Evolutionary conservation across 2,113 vertebrate species (phyloP).

Genomic region (Alexandromys fortis): DNA sequence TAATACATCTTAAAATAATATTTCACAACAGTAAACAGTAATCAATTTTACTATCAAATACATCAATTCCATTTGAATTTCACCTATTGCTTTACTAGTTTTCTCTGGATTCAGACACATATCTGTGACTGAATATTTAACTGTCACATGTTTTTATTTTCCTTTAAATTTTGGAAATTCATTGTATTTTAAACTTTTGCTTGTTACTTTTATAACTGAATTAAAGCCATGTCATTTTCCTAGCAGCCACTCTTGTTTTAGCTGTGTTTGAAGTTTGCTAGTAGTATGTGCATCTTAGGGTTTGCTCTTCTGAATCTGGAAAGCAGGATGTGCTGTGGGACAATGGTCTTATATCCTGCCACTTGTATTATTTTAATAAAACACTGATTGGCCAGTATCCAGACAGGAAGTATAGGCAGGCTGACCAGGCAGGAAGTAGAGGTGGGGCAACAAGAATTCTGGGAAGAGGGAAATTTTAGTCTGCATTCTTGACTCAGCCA

Average conservation of each 20-base stretch:
- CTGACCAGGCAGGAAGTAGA: too few relatives aligned
- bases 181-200: not conserved
- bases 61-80: not conserved
- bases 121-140: not conserved
- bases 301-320: not conserved
- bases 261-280: not conserved
- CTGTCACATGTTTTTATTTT: not conserved
- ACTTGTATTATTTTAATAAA: too few relatives aligned
- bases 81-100: not conserved
- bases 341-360: too few relatives aligned
- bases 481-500: too few relatives aligned
- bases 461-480: too few relatives aligned
- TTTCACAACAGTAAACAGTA: not conserved
- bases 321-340: not conserved
- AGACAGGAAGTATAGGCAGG: too few relatives aligned
- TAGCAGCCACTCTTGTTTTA: not conserved
- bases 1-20: too few relatives aligned
- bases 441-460: too few relatives aligned
- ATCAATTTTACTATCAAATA: not conserved
- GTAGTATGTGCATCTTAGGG: fast-evolving
- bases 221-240: too few relatives aligned
- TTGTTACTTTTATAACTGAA: not conserved
- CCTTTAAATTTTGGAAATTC: not conserved
- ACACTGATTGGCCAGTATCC: too few relatives aligned
- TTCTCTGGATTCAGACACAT: not conserved